Evolutionary conservation across 2,888 invertebrate genomes (phyloP), one percentile per base, ranked within the genome.

Genomic region (Lithosia quadra): DNA sequence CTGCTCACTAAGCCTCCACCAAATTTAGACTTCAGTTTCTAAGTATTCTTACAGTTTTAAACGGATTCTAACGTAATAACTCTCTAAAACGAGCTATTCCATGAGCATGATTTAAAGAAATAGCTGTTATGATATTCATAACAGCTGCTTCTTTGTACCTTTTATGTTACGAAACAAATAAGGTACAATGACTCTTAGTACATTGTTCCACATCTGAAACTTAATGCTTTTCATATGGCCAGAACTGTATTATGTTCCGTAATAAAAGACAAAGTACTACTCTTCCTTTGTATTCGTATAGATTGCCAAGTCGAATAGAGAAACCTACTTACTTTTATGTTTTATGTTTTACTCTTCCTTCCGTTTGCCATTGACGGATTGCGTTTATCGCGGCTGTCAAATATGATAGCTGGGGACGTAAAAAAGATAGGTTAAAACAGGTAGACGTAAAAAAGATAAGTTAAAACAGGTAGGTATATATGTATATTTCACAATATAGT

Each of bases 1-100:
- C 43, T 43, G 43, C 43, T 49, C n/a, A n/a, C 49, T n/a, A 66
- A 68, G 71, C 69, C 43, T 72, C 63, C 72, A 62, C 55, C 63
- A 56, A 82, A 72, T 78, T 73, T 70, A 74, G 71, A 53, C 63
- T 60, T 56, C 65, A 74, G 68, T 79, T 76, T 69, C n/a, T n/a
- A n/a, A n/a, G 69, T 72, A 73, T 73, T 73, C 76, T 59, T 33
- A 24, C n/a, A 18, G 39, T 15, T 36, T 60, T 39, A 9, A 60
- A 8, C 1, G 60, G 39, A 22, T 1, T 36, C 22, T 55, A 60
- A 64, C 71, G 70, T 75, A 62, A 69, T 63, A 57, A 10, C 68
- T 72, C 72, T 39, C 59, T 36, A 33, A 58, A 21, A 49, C 2
- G 49, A 34, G 53, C 18, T 49, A 43, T 36, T 33, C 21, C 21